These are phyloP conservation scores for Pogonomyrmex californicus DNA, from an alignment of 1,140 invertebrate genomes.

Conservation along the genomic window DNA sequence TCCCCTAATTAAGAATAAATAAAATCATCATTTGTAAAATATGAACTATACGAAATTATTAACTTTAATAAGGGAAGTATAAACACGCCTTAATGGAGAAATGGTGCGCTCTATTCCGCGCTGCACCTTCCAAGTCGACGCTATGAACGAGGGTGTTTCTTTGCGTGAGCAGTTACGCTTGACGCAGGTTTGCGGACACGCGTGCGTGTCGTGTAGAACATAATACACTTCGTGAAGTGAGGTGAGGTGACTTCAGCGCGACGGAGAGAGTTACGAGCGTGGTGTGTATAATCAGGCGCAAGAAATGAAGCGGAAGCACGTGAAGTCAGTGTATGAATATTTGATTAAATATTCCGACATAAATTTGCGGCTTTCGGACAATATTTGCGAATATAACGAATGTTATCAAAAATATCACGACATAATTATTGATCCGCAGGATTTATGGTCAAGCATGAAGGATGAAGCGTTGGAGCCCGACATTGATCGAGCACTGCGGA, in stretches of 20 bases:
- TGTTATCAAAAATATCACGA: not conserved
- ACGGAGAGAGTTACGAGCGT: not conserved
- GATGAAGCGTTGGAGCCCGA: not conserved
- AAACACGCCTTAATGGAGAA: not conserved
- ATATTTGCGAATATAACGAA: not conserved
- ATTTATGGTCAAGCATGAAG: not conserved
- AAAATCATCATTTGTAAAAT: not conserved
- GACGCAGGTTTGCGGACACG: not conserved
- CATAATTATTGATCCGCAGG: not conserved
- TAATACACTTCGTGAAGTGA: slow-evolving; percentile 25
- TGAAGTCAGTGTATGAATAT: slow-evolving; percentile 29
- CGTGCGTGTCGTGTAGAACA: slow-evolving; percentile 33
- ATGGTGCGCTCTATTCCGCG: not conserved
- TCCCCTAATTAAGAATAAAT: not conserved
- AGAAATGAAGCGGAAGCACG: slow-evolving; percentile 22
- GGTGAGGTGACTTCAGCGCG: slow-evolving; percentile 32
- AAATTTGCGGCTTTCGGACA: not conserved
- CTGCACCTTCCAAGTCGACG: not conserved
- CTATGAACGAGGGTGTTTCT: slow-evolving; percentile 28
- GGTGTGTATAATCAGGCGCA: slow-evolving; percentile 24
- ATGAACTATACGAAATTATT: not conserved
- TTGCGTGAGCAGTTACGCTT: slow-evolving; percentile 25
- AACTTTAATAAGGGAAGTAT: not conserved
- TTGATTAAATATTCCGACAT: slow-evolving; percentile 15
- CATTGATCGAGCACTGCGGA: not conserved